Evolutionary conservation across 1,140 invertebrate genomes (phyloP).

Genomic region (Antheraea mylitta): DNA sequence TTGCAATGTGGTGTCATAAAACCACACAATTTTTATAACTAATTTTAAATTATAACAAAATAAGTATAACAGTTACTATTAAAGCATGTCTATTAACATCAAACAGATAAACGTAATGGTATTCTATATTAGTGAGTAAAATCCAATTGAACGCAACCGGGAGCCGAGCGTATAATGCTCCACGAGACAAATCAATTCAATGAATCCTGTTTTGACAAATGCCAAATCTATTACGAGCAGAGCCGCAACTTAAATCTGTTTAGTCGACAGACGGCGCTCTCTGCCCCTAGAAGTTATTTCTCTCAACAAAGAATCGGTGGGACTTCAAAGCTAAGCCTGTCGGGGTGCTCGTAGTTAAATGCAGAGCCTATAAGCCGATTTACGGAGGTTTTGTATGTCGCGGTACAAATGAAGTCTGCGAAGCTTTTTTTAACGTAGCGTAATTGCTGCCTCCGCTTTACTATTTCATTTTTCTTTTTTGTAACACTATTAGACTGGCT

Average conservation of each 20-base stretch:
- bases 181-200: constrained; percentile 23
- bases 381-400: background rate
- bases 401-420: background rate
- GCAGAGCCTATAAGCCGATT: constrained; percentile 12
- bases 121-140: background rate
- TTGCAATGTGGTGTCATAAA: too few relatives aligned
- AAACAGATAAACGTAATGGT: background rate
- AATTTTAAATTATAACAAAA: too few relatives aligned
- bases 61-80: background rate
- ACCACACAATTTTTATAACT: too few relatives aligned
- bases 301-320: background rate
- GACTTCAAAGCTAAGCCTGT: constrained; percentile 8
- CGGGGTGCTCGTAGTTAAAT: background rate
- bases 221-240: constrained; percentile 31
- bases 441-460: background rate
- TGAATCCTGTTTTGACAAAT: constrained; percentile 40
- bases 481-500: too few relatives aligned
- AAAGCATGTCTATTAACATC: background rate
- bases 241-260: constrained; percentile 30
- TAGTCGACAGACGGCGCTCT: constrained; percentile 15
- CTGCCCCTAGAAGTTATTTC: background rate
- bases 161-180: background rate
- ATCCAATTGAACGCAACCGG: background rate
- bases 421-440: background rate
- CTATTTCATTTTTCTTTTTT: too few relatives aligned